Evolutionary conservation across 1,140 invertebrate genomes (phyloP), one percentile per base, ranked within the genome.

Genomic region (Tetramorium parvispinum): DNA sequence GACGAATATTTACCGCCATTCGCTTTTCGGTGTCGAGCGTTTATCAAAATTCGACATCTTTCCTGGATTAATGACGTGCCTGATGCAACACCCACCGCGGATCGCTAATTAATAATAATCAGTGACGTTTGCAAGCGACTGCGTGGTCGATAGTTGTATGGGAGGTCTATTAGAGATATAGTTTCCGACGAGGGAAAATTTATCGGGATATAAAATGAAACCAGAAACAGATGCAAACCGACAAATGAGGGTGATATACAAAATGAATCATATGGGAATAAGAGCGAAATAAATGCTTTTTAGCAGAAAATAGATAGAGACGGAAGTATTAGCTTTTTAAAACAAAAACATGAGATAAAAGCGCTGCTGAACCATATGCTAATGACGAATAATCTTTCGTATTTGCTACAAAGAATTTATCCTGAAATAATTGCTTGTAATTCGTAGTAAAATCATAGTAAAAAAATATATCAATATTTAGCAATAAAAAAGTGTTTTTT

Each of bases 1-100:
- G 89, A 92, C 86, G 88, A 91, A 92, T 91, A 92, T 92, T 86
- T 90, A 90, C 88, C 89, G 83, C 78, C 65, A 85, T 77, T 85
- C 66, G 88, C 85, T 88, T 79, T 87, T 89, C 87, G 77, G 68
- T 57, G 79, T 81, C 70, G 78, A 90, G 27, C 75, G 55, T 93
- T 92, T 86, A 92, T 93, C 90, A 89, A 89, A 90, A 75, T 89
- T 86, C 79, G 75, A 87, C 77, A 66, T 79, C 83, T 83, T 68
- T 73, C 24, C 46, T 8, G 43, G 27, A 86, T 86, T 87, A 86
- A 76, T 49, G 32, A 78, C 21, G 24, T 32, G 16, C 8, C 21
- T 18, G 21, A 66, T 46, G 43, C 24, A 27, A 13, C 55, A 10
- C 13, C 13, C 24, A 27, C 11, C 11, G 43, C 10, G 11, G 43